A percentile compares a stretch with the other conserved stretches of the same genome.
Conservation (phyloP, 2,888 invertebrate genomes). For the Eilema caniola region DNA sequence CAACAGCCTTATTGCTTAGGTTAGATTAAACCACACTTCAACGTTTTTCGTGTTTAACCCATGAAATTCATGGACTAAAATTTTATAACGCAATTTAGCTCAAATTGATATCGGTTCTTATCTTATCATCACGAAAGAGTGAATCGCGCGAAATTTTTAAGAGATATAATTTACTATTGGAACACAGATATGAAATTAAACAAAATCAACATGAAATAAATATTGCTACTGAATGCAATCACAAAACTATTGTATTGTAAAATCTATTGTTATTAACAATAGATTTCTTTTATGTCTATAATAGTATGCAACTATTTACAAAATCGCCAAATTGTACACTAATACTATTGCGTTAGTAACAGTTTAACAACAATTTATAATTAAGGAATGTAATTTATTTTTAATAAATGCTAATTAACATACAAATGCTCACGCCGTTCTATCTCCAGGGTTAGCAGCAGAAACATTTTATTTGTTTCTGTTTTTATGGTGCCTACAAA, state of each 20-base stretch:
- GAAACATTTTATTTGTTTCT: neutral
- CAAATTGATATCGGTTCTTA: too few species aligned
- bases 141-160: neutral
- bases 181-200: neutral
- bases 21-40: too few species aligned
- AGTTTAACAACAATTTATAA: neutral
- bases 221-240: neutral
- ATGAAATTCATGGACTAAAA: neutral
- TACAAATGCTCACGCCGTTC: neutral
- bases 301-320: neutral
- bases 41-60: neutral
- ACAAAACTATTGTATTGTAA: neutral
- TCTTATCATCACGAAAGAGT: neutral
- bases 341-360: slow-evolving; percentile 1
- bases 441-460: slow-evolving; percentile 4
- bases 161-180: neutral
- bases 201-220: neutral
- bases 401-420: neutral
- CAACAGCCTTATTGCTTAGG: too few species aligned
- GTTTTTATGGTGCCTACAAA: neutral
- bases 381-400: neutral
- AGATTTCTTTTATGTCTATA: neutral
- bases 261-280: slow-evolving; percentile 4
- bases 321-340: slow-evolving; percentile 1
- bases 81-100: too few species aligned